Percentiles rank a stretch among this genome's conserved stretches.
phyloP scores from a whole-genome alignment of 2,888 invertebrate genomes.

The Chalcis sispes region DNA sequence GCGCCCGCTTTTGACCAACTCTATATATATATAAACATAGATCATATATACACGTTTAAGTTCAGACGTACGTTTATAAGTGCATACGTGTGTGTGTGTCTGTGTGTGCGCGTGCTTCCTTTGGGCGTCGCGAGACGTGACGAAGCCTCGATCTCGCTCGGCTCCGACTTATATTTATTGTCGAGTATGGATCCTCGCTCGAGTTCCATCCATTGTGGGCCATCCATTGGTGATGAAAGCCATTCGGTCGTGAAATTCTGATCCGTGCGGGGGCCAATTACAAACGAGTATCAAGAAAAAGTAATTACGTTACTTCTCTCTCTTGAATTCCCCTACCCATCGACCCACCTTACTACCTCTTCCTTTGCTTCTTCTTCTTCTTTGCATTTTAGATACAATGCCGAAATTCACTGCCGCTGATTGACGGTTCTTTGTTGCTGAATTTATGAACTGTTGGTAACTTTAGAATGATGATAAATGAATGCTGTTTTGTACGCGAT shows the following conservation, averaged over 20 bases:
- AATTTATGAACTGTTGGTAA: constrained; percentile 13
- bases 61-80: too few species aligned
- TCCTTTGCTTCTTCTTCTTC: neutral
- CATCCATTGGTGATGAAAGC: neutral
- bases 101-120: neutral
- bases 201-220: neutral
- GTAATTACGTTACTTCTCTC: constrained; percentile 20
- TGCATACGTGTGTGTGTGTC: too few species aligned
- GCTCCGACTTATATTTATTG: too few species aligned
- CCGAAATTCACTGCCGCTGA: constrained; percentile 9
- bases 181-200: neutral
- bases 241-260: neutral
- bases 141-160: too few species aligned
- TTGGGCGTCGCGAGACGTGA: too few species aligned
- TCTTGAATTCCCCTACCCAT: too few species aligned
- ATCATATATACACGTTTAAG: too few species aligned
- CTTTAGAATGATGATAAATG: constrained; percentile 3
- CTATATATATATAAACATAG: too few species aligned
- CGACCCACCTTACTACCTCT: too few species aligned
- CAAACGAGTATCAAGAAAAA: constrained; percentile 14
- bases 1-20: neutral
- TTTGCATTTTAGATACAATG: neutral
- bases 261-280: neutral
- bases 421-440: constrained; percentile 16
- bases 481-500: neutral